Evolutionary conservation across 2,888 invertebrate genomes (phyloP).

Genomic region (Heliconius charithonia): DNA sequence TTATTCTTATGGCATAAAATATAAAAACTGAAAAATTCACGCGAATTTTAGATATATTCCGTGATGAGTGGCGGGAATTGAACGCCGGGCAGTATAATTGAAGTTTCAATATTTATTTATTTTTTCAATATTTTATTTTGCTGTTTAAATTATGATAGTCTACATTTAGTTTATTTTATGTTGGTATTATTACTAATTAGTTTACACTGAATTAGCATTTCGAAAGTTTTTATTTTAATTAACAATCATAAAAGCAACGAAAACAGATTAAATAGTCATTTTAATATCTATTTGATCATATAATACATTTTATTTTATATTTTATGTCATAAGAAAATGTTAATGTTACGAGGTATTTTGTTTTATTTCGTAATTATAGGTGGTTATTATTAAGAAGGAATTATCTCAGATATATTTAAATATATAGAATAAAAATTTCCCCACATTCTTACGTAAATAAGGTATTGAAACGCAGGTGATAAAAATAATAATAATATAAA

Average conservation of each 20-base stretch:
- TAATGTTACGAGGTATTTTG: slow-evolving; percentile 29
- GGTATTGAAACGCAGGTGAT: too few species aligned
- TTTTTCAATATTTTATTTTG: too few species aligned
- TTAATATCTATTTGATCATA: background rate
- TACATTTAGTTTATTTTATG: background rate
- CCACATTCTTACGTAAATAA: background rate
- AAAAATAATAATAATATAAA: background rate
- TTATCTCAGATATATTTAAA: slow-evolving; percentile 22
- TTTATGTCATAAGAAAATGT: slow-evolving; percentile 28
- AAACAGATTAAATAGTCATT: background rate
- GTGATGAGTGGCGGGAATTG: background rate
- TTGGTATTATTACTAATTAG: background rate
- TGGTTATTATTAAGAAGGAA: slow-evolving; percentile 26
- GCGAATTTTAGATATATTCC: background rate
- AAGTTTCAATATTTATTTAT: background rate
- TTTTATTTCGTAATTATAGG: slow-evolving; percentile 26
- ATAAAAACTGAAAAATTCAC: background rate
- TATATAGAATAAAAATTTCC: background rate
- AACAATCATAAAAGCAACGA: background rate
- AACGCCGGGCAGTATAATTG: too few species aligned
- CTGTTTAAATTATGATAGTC: background rate
- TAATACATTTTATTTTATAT: background rate
- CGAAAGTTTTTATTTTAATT: background rate
- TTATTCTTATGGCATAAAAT: slow-evolving; percentile 10
- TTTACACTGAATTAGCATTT: background rate